Base-by-base conservation (phyloP, 2,888 invertebrate species). In the Argyra leucocephala region DNA sequence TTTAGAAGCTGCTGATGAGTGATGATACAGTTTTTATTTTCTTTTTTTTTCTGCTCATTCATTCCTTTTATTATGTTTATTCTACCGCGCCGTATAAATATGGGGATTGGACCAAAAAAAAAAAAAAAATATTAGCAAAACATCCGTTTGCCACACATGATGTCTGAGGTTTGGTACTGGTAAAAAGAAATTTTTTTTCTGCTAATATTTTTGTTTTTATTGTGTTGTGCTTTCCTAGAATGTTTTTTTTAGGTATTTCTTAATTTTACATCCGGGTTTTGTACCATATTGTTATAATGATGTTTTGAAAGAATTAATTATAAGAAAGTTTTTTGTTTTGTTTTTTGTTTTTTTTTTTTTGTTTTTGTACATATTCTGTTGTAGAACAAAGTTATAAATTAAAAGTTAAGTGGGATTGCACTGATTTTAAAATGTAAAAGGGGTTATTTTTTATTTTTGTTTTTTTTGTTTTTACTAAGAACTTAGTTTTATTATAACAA, bases 61-160 rank as follows among this genome's bases (percentile, higher is more conserved):
- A 12, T 12, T 15, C 10, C 15, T 10, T 37, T 37, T 48, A 31
- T 31, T 31, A 10, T 31, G 7, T 31, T n/a, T n/a, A 31, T 31
- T 10, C 7, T 10, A 26, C 26, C 10, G 12, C 5, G 9, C 26
- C 37, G 37, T 12, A 48, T 18, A 31, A 10, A 10, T 31, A 1
- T 31, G 31, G 7, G 9, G 12, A 48, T 18, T 48, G 48, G 48
- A 48, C 18, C 48, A n/a, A 48, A 37, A 48, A 15, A 18, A 48
- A 37, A 37, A 48, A 48, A 18, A 31, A 48, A 6, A n/a, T 18
- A 18, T 48, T 48, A 48, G 48, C 6, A 18, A 48, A n/a, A 48
- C 48, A 48, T 48, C 48, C 48, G 48, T 48, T 48, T 48, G 48
- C 48, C 48, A 48, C 48, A 48, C 48, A 48, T 18, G 48, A 18